Percentiles rank a stretch among this genome's conserved stretches.
phyloP scores from a whole-genome alignment of 2,113 vertebrate species.

The Chloropsis cyanopogon region DNA sequence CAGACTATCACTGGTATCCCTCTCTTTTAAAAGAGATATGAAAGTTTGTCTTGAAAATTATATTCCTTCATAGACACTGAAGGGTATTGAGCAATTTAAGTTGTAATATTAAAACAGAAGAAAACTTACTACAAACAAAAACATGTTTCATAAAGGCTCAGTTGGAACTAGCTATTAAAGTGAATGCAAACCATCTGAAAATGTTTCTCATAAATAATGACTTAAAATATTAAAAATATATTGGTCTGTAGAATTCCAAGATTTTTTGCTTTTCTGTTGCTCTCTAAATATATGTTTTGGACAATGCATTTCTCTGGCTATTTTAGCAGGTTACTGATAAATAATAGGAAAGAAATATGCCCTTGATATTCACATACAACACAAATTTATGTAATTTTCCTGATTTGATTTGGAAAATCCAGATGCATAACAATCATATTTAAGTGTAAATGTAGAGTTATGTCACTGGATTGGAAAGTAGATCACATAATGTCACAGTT shows the following conservation, averaged over 20 bases:
- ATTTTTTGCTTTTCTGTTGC: neutral
- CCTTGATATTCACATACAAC: neutral
- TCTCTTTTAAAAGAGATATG: constrained; percentile 53
- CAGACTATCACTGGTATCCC: constrained; percentile 2
- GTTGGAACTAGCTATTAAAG: neutral
- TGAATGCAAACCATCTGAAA: neutral
- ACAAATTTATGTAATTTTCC: neutral
- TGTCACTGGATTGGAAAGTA: neutral
- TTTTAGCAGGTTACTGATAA: neutral
- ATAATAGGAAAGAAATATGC: neutral
- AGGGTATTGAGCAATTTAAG: constrained; percentile 38
- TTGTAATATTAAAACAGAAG: constrained; percentile 23
- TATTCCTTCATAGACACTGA: constrained; percentile 35
- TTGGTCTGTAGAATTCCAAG: neutral
- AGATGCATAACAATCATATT: neutral
- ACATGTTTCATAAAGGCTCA: neutral
- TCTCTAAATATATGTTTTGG: neutral
- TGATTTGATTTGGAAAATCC: neutral
- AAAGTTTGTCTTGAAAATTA: constrained; percentile 56
- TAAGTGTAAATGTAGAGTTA: neutral
- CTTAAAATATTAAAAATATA: neutral
- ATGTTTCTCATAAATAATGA: neutral
- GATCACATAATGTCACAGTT: neutral
- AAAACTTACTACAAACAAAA: constrained; percentile 14
- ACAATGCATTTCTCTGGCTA: neutral